phyloP scores from a whole-genome alignment of 2,888 invertebrate genomes.

The Lepidocyrtoides sp. region DNA sequence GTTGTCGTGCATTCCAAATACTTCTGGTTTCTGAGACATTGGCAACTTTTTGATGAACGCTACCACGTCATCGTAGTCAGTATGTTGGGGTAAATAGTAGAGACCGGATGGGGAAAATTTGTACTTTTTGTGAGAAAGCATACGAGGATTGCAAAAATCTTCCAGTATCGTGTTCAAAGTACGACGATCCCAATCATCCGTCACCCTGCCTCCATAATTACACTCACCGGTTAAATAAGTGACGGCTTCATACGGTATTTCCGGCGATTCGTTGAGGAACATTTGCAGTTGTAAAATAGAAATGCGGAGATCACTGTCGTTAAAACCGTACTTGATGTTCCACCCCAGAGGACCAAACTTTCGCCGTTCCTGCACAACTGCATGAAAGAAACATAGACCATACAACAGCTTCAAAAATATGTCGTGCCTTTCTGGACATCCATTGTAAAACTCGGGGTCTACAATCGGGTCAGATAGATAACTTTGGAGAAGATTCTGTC shows the following conservation, averaged over 20 bases:
- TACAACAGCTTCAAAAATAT: too few relatives aligned
- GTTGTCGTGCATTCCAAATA: conserved; percentile 98
- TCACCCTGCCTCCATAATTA: conserved; percentile 90
- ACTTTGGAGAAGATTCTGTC: too few relatives aligned
- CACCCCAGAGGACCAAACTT: conserved; percentile 99
- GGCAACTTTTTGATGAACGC: conserved; percentile 95
- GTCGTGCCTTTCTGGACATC: too few relatives aligned
- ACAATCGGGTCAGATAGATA: too few relatives aligned
- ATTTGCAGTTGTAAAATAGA: too few relatives aligned
- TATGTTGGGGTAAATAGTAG: conserved; percentile 71
- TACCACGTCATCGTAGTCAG: conserved; percentile 87
- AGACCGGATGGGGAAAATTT: conserved; percentile 77
- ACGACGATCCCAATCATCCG: conserved; percentile 98
- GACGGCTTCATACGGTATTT: too few relatives aligned
- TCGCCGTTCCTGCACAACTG: conserved; percentile 97
- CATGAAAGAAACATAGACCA: conserved; percentile 97
- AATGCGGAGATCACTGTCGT: too few relatives aligned
- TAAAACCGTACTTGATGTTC: conserved; percentile 96
- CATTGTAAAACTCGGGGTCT: too few relatives aligned
- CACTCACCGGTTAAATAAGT: too few relatives aligned
- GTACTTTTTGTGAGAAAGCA: conserved; percentile 69
- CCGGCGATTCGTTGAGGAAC: too few relatives aligned
- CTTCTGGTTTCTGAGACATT: conserved; percentile 96
- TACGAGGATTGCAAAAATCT: conserved; percentile 56
- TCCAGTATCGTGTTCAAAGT: conserved; percentile 91